Conservation (phyloP, 64 coral and sea anemone species). For the Stichodactyla mertensii region DNA sequence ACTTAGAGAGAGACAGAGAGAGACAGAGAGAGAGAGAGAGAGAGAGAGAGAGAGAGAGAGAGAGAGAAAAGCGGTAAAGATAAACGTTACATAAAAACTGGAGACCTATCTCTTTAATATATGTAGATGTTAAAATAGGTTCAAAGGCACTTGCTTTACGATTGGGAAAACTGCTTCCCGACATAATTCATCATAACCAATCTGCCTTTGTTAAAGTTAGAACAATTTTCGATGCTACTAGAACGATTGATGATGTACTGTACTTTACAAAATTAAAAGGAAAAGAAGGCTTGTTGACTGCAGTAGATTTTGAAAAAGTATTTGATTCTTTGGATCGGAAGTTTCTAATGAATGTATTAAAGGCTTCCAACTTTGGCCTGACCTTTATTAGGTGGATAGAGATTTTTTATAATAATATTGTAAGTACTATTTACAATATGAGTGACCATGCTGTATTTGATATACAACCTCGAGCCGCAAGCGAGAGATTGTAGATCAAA, state of each 20-base stretch:
- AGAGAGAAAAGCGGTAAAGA: conserved; percentile 43
- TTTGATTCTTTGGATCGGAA: conserved; percentile 17
- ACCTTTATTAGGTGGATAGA: conserved; percentile 25
- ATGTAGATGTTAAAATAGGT: conserved; percentile 41
- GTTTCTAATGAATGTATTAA: conserved; percentile 1
- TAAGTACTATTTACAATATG: too few relatives aligned
- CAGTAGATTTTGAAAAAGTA: conserved; percentile 19
- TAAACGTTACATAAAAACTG: conserved; percentile 36
- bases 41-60: too few relatives aligned
- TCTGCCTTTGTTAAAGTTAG: conserved; percentile 21
- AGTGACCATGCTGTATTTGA: too few relatives aligned
- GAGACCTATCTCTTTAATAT: conserved; percentile 36
- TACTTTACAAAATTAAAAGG: background rate
- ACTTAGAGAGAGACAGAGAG: too few relatives aligned
- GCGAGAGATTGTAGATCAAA: too few relatives aligned
- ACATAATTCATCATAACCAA: conserved; percentile 7
- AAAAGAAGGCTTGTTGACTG: background rate
- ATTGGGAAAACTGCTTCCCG: conserved; percentile 11
- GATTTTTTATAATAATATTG: conserved; percentile 19
- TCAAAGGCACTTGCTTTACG: conserved; percentile 13
- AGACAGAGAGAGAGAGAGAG: too few relatives aligned
- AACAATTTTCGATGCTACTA: conserved; percentile 20
- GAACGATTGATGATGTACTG: conserved; percentile 17
- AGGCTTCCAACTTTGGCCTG: background rate
- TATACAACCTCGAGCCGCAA: too few relatives aligned